A percentile compares a stretch with the other conserved stretches of the same genome.
Conservation (phyloP, 2,797 vertebrate genomes). For the Chromis chromis region DNA sequence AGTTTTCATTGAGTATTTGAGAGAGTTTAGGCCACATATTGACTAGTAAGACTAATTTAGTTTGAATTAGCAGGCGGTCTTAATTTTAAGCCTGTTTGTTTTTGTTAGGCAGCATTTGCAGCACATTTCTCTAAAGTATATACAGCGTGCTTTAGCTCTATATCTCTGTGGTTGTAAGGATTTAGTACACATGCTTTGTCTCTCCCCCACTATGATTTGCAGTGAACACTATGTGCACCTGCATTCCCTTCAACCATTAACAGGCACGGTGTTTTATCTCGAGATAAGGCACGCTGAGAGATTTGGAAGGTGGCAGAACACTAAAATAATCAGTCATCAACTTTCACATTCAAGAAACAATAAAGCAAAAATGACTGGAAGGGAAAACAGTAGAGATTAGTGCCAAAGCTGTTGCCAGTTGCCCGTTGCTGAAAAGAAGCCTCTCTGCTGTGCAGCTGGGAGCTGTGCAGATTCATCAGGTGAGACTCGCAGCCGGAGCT, state of each 20-base stretch:
- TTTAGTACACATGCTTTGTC: constrained; percentile 48
- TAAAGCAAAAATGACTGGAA: constrained; percentile 64
- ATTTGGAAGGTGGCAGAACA: constrained; percentile 68
- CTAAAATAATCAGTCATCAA: constrained; percentile 75
- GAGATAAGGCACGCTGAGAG: constrained; percentile 72
- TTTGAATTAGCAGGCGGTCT: constrained; percentile 25
- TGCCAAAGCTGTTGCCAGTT: constrained; percentile 56
- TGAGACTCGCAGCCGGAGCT: constrained; percentile 59
- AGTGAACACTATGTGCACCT: constrained; percentile 58
- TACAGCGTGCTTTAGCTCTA: constrained; percentile 11
- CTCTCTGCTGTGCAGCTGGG: constrained; percentile 72
- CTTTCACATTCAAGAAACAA: constrained; percentile 71
- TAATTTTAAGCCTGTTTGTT: constrained; percentile 31
- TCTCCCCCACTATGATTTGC: constrained; percentile 23
- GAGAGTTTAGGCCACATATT: constrained; percentile 10
- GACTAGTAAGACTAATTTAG: constrained; percentile 20
- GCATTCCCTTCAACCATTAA: constrained; percentile 65
- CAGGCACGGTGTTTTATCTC: constrained; percentile 52
- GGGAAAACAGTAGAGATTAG: constrained; percentile 72
- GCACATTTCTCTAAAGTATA: constrained; percentile 37
- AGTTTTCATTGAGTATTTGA: constrained; percentile 10
- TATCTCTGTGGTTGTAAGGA: constrained; percentile 43
- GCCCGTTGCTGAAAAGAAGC: constrained; percentile 55
- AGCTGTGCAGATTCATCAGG: constrained; percentile 64
- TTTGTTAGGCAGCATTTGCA: constrained; percentile 6